phyloP scores from a whole-genome alignment of 1,140 invertebrate species.

The Hyles vespertilio region DNA sequence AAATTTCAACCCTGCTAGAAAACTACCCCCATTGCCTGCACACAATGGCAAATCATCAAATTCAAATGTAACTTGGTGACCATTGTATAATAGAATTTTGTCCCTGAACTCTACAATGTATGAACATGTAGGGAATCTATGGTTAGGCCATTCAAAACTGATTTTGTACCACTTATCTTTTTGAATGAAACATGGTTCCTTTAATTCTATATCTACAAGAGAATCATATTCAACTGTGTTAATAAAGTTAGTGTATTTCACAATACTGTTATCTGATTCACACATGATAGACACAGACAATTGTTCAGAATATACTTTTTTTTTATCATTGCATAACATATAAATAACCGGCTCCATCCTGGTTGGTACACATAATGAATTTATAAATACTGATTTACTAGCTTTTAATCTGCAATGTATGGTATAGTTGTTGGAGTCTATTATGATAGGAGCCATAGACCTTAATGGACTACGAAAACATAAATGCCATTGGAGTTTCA shows the following conservation, averaged over 20 bases:
- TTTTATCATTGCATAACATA: conserved; percentile 38
- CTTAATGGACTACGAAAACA: conserved; percentile 59
- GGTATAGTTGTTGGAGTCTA: conserved; percentile 46
- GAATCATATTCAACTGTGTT: conserved; percentile 59
- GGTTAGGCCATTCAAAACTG: conserved; percentile 57
- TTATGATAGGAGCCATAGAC: conserved; percentile 55
- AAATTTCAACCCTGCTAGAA: conserved; percentile 64
- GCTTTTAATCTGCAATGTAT: conserved; percentile 56
- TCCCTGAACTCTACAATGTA: conserved; percentile 63
- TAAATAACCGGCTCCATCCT: conserved; percentile 55
- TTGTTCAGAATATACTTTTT: conserved; percentile 58
- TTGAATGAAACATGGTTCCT: conserved; percentile 56
- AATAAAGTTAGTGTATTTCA: conserved; percentile 44
- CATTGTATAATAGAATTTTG: conserved; percentile 31
- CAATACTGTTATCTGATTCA: conserved; percentile 50
- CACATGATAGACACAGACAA: conserved; percentile 49
- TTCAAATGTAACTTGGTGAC: conserved; percentile 53
- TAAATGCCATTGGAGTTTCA: conserved; percentile 56
- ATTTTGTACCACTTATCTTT: conserved; percentile 68
- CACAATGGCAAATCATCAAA: conserved; percentile 60
- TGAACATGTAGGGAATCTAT: conserved; percentile 41
- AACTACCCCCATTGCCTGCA: conserved; percentile 50
- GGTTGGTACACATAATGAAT: conserved; percentile 62
- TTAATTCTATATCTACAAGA: conserved; percentile 55
- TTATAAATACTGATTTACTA: conserved; percentile 67